Conservation (phyloP, 2,113 vertebrate genomes). For the Salvelinus alpinus region DNA sequence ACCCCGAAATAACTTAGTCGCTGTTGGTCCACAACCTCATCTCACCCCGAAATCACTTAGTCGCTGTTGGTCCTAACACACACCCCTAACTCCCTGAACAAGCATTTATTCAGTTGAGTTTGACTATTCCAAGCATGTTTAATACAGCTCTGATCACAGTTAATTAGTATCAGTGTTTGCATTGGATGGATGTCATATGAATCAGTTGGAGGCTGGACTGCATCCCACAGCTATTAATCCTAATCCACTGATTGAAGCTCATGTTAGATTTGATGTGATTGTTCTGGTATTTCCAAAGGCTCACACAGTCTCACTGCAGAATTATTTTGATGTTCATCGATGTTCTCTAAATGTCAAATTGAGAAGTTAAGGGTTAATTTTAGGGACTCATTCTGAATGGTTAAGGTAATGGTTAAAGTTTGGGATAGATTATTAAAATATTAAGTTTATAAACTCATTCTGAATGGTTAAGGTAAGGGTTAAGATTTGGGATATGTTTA, state of each 20-base stretch:
- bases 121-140: constrained; percentile 38
- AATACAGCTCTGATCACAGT: constrained; percentile 49
- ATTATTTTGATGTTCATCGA: too few species aligned
- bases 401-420: too few species aligned
- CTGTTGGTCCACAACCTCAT: too few species aligned
- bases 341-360: too few species aligned
- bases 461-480: too few species aligned
- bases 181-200: constrained; percentile 51
- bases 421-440: too few species aligned
- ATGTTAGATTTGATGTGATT: constrained; percentile 60
- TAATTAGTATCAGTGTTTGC: constrained; percentile 65
- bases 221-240: not conserved
- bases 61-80: not conserved
- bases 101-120: constrained; percentile 27
- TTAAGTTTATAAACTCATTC: too few species aligned
- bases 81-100: not conserved
- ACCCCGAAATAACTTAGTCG: not conserved
- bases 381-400: too few species aligned
- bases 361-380: too few species aligned
- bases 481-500: too few species aligned
- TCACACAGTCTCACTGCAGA: too few species aligned
- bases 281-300: constrained; percentile 44
- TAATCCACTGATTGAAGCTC: constrained; percentile 48
- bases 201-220: constrained; percentile 35
- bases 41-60: too few species aligned